Conservation (phyloP, 2,888 invertebrate species). For the Apamea crenata region DNA sequence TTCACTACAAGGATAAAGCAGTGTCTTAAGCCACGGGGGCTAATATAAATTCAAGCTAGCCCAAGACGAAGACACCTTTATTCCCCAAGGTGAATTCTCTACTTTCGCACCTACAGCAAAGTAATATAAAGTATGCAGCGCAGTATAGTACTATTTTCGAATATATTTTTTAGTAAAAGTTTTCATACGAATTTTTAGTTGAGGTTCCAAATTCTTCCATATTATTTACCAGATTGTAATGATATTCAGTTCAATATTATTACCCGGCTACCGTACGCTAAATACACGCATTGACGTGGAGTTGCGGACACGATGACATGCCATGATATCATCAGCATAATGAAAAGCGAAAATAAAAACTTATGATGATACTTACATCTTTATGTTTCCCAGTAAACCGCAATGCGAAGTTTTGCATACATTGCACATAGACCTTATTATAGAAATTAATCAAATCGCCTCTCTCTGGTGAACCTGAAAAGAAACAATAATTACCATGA, state of each 20-base stretch:
- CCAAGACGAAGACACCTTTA: background rate
- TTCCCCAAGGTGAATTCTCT: background rate
- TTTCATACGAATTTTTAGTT: too few species aligned
- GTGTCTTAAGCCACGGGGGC: background rate
- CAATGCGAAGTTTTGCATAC: conserved; percentile 95
- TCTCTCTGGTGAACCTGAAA: conserved; percentile 89
- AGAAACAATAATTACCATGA: background rate
- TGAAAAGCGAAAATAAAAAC: background rate
- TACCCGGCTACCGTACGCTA: background rate
- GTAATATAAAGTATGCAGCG: background rate
- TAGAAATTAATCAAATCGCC: conserved; percentile 99
- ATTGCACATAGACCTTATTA: conserved; percentile 96
- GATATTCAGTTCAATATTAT: background rate
- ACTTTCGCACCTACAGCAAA: background rate
- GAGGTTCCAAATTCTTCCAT: background rate
- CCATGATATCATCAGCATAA: too few species aligned
- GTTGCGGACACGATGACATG: too few species aligned
- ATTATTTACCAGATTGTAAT: background rate
- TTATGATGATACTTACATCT: conserved; percentile 79
- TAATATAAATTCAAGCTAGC: background rate
- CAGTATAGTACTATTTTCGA: too few species aligned
- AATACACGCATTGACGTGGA: too few species aligned
- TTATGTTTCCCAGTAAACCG: conserved; percentile 90
- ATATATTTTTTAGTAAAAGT: background rate
- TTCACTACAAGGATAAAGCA: background rate